A percentile compares a stretch with the other conserved stretches of the same genome.
phyloP scores from a whole-genome alignment of 2,888 invertebrate species.

The Drosophila mimetica region DNA sequence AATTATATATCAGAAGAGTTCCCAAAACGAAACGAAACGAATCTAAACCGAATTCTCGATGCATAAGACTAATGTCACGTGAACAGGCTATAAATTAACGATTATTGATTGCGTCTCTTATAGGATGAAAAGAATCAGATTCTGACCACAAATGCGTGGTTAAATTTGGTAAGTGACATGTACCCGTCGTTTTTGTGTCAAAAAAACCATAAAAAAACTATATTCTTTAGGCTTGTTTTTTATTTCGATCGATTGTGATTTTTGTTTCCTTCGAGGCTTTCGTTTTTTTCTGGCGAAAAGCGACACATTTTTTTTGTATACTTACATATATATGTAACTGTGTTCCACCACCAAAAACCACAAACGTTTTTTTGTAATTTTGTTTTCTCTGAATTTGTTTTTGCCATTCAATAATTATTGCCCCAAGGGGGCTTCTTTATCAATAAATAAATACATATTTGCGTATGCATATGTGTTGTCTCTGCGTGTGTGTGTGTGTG shows the following conservation, averaged over 20 bases:
- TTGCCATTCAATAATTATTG: slow-evolving; percentile 66
- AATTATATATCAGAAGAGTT: neutral
- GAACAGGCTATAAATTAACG: slow-evolving; percentile 37
- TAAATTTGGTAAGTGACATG: slow-evolving; percentile 96
- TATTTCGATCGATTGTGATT: slow-evolving; percentile 18
- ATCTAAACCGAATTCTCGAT: slow-evolving; percentile 16
- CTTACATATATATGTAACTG: slow-evolving; percentile 2
- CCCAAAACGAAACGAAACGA: neutral
- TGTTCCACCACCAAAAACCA: slow-evolving; percentile 44
- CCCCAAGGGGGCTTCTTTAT: slow-evolving; percentile 69
- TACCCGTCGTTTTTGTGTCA: slow-evolving; percentile 81
- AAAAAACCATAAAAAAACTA: slow-evolving; percentile 57
- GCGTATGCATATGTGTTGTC: slow-evolving; percentile 49
- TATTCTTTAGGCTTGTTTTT: slow-evolving; percentile 48
- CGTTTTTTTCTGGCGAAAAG: slow-evolving; percentile 39
- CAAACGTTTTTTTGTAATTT: slow-evolving; percentile 40
- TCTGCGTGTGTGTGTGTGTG: slow-evolving; percentile 15
- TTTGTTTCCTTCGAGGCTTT: slow-evolving; percentile 27
- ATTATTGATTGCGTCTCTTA: slow-evolving; percentile 85
- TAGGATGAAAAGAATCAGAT: slow-evolving; percentile 99
- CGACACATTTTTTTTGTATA: slow-evolving; percentile 52
- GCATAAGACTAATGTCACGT: slow-evolving; percentile 27
- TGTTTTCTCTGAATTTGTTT: slow-evolving; percentile 37
- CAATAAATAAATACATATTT: slow-evolving; percentile 54
- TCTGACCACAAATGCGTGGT: slow-evolving; percentile 98